Percentiles rank a stretch among this genome's conserved stretches.
Evolutionary conservation across 2,797 vertebrate species (phyloP).

Genomic region (Lerista edwardsae): DNA sequence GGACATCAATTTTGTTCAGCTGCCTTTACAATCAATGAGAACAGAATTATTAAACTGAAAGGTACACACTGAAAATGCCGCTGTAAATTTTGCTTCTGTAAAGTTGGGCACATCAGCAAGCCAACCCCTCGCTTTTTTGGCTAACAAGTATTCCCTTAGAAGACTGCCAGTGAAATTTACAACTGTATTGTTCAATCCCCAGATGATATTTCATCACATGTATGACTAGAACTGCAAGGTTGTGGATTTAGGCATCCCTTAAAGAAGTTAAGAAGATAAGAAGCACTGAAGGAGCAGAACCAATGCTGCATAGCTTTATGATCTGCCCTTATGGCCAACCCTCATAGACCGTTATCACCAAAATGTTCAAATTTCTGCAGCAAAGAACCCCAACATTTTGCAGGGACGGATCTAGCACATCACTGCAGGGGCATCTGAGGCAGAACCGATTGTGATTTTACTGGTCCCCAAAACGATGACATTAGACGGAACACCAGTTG

Average conservation of each 20-base stretch:
- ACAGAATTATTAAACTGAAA: fast-evolving
- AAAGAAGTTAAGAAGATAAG: background rate
- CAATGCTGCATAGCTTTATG: too few relatives aligned
- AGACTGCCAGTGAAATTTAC: fast-evolving
- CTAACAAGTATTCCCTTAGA: fast-evolving
- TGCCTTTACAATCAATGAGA: background rate
- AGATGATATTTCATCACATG: background rate
- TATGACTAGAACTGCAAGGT: too few relatives aligned
- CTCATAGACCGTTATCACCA: too few relatives aligned
- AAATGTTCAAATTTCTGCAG: too few relatives aligned
- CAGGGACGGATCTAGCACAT: too few relatives aligned
- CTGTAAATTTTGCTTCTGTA: fast-evolving
- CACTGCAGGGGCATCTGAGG: too few relatives aligned
- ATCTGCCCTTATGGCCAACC: too few relatives aligned
- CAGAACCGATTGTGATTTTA: too few relatives aligned
- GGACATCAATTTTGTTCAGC: background rate
- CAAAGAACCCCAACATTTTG: too few relatives aligned
- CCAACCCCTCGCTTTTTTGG: fast-evolving
- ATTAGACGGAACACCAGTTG: too few relatives aligned
- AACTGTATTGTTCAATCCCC: background rate
- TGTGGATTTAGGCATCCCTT: fast-evolving
- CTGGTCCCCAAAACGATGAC: too few relatives aligned
- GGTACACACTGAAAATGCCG: background rate
- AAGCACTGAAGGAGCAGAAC: background rate
- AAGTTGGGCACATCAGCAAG: background rate